A percentile compares a stretch with the other conserved stretches of the same genome.
Evolutionary conservation across 53 echinoderm and acorn worm species (phyloP).

Genomic region (Astropecten irregularis): DNA sequence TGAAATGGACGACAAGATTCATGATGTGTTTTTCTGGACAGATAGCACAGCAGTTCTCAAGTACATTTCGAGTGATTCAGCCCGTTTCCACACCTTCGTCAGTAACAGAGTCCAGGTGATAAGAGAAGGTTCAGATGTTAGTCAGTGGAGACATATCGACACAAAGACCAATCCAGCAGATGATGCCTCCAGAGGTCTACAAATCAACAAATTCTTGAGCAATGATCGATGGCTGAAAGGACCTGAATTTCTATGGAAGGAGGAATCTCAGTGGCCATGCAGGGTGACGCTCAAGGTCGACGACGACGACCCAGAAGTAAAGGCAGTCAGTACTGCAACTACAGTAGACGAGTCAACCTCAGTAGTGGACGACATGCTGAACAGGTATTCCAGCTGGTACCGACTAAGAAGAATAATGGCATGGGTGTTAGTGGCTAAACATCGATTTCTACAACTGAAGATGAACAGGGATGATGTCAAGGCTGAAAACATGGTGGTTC

Average conservation of each 20-base stretch:
- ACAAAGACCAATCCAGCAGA: slow-evolving; percentile 66
- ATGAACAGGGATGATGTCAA: neutral
- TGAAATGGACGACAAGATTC: no score
- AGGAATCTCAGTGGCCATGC: slow-evolving; percentile 58
- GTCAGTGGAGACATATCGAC: slow-evolving; percentile 53
- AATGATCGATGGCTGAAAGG: slow-evolving; percentile 35
- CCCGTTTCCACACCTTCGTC: slow-evolving; percentile 58
- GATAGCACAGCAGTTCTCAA: slow-evolving; percentile 39
- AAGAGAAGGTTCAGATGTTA: slow-evolving; percentile 25
- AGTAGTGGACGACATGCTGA: slow-evolving; percentile 27
- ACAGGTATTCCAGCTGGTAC: slow-evolving; percentile 48
- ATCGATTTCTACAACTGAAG: neutral
- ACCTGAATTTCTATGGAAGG: slow-evolving; percentile 40
- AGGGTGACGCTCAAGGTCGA: slow-evolving; percentile 29
- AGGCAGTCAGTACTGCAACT: slow-evolving; percentile 20
- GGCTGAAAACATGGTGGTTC: neutral
- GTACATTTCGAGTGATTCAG: slow-evolving; percentile 44
- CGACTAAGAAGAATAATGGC: slow-evolving; percentile 52
- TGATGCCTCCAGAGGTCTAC: slow-evolving; percentile 39
- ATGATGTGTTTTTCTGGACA: no score
- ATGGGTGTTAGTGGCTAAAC: slow-evolving; percentile 21
- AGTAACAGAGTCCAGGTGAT: slow-evolving; percentile 54
- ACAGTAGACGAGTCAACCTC: slow-evolving; percentile 9
- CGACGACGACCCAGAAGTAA: slow-evolving; percentile 49
- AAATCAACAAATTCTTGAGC: neutral